Conservation (phyloP, 2,113 vertebrate species). For the Lagopus muta region DNA sequence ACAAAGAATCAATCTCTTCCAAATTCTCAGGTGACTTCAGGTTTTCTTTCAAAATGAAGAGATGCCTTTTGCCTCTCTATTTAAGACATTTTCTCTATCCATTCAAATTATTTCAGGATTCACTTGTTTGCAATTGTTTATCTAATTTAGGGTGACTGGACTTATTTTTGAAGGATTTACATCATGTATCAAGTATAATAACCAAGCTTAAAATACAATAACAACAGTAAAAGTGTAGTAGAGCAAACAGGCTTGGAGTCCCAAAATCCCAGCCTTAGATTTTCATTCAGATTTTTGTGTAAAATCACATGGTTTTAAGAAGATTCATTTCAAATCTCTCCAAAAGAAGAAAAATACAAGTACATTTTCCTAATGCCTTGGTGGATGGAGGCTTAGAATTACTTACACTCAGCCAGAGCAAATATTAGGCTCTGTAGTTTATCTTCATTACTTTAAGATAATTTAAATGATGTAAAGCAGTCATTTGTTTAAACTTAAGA, state of each 20-base stretch:
- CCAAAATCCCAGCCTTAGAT: rapidly evolving
- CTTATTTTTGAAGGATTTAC: neutral
- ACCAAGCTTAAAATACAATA: neutral
- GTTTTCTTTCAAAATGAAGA: neutral
- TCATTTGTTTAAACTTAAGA: neutral
- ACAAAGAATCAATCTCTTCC: neutral
- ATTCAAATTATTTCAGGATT: neutral
- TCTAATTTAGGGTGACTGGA: neutral
- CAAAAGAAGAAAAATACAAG: neutral
- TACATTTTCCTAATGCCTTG: neutral
- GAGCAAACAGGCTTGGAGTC: neutral
- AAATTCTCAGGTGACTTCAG: neutral
- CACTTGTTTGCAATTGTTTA: neutral
- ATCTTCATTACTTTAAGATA: neutral
- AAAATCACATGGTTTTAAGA: neutral
- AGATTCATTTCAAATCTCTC: neutral
- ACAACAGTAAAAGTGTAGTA: neutral
- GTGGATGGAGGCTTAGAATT: neutral
- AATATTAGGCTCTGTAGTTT: neutral
- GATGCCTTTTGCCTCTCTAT: neutral
- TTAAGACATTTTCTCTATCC: neutral
- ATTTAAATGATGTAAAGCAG: neutral
- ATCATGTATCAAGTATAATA: neutral
- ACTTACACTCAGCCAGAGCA: neutral
- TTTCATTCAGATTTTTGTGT: neutral